Base-by-base conservation (phyloP, 2,888 invertebrate genomes). In the Biston stratarius region DNA sequence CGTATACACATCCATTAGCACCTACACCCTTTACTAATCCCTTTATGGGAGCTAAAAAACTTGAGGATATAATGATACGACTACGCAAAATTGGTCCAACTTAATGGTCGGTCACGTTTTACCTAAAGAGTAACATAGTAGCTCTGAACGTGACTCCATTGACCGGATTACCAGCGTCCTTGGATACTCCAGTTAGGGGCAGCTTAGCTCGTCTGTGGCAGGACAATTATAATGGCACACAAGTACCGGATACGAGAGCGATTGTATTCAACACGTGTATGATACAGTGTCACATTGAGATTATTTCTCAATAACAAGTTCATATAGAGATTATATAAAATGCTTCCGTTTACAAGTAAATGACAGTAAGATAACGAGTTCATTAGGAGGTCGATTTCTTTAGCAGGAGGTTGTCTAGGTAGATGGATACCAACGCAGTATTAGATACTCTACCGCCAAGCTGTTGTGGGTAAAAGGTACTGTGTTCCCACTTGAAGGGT, bases 1-100 rank as follows among this genome's bases (percentile, higher is more conserved):
- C 83, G 84, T 89, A 89, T 86, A 88, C 85, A 86, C 82, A 86
- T 83, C 85, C 92, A 93, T 93, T 93, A 93, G 87, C 93, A 93
- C 93, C 92, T 93, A 81, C 80, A 87, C 85, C 92, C 90, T 86
- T 81, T 84, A 90, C 87, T 90, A 89, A 92, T 92, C 88, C 90
- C 88, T 89, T 88, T 86, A 89, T 85, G 83, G 81, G 76, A 82
- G 79, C 76, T 80, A 84, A 83, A 80, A 81, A 87, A 78, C 74
- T 77, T 81, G 83, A 52, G n/a, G 57, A 48, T 62, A 82, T 82
- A 24, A 75, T 77, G 84, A 84, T 84, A 84, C 83, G 82, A 84
- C 71, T 78, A 76, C 76, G 84, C 85, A 76, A 88, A 88, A 85
- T 82, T 72, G 61, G 70, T 67, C 72, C 76, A 76, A 76, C 75